Conservation (phyloP, 2,113 vertebrate genomes). For the Hippocampus zosterae region DNA sequence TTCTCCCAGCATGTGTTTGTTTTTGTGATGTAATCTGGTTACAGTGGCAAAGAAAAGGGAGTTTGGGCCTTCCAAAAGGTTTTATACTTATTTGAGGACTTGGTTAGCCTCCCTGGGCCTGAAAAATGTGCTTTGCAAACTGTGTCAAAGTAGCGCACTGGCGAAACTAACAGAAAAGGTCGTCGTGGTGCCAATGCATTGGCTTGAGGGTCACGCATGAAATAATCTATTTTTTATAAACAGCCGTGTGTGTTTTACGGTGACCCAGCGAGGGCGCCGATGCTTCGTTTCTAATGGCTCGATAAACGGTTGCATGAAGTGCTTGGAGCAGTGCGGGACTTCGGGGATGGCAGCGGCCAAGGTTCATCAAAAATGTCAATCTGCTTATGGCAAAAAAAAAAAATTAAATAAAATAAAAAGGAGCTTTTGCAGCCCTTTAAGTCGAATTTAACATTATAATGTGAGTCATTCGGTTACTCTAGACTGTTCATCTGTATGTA, state of each 20-base stretch:
- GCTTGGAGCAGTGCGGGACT: conserved; percentile 38
- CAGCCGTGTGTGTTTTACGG: conserved; percentile 11
- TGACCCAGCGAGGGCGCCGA: conserved; percentile 19
- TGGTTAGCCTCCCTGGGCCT: neutral
- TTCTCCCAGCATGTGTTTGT: neutral
- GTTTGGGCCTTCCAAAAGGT: neutral
- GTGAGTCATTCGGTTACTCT: conserved; percentile 52
- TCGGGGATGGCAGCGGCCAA: conserved; percentile 25
- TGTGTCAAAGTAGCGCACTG: neutral
- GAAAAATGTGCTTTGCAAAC: neutral
- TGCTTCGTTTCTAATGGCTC: conserved; percentile 30
- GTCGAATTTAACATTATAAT: conserved; percentile 38
- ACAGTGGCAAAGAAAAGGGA: neutral
- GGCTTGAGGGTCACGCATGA: conserved; percentile 11
- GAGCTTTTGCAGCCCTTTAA: conserved; percentile 53
- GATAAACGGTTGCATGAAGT: conserved; percentile 32
- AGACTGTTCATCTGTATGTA: conserved; percentile 32
- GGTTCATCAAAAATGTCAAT: conserved; percentile 58
- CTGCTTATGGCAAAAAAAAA: conserved; percentile 45
- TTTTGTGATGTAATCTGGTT: neutral
- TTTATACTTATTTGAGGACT: neutral
- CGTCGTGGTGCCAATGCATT: conserved; percentile 14
- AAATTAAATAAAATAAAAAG: conserved; percentile 33
- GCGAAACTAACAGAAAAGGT: neutral
- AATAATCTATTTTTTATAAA: conserved; percentile 19